These are phyloP conservation scores for Elmis aenea DNA, from an alignment of 2,888 invertebrate genomes.

Conservation along the genomic window DNA sequence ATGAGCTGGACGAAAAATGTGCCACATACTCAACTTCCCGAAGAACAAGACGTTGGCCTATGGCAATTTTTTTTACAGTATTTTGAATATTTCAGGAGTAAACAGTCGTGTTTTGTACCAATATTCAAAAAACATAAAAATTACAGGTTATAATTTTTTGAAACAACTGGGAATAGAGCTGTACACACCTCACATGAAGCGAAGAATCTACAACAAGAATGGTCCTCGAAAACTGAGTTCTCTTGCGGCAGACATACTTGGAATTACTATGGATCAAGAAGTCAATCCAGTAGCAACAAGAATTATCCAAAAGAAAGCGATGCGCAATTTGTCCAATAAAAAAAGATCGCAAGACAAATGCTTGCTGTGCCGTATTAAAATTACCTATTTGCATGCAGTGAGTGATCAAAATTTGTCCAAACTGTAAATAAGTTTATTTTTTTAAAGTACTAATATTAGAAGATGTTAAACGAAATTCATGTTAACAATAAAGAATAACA, in stretches of 20 bases:
- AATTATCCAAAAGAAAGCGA: too few species aligned
- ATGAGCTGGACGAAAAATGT: conserved; percentile 27
- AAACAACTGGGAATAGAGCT: not conserved
- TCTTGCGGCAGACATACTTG: not conserved
- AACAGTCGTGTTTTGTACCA: conserved; percentile 4
- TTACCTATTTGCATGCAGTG: not conserved
- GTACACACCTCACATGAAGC: not conserved
- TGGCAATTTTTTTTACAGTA: conserved; percentile 21
- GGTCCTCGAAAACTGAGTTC: not conserved
- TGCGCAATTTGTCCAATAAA: not conserved
- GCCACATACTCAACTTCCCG: conserved; percentile 23
- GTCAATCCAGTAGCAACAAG: not conserved
- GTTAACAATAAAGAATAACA: not conserved
- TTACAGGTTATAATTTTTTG: not conserved
- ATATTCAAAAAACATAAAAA: too few species aligned
- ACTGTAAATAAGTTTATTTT: not conserved
- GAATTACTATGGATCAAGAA: not conserved
- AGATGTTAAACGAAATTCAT: not conserved
- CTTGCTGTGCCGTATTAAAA: not conserved
- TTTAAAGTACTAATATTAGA: not conserved
- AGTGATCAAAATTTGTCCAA: not conserved
- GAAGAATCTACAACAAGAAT: not conserved
- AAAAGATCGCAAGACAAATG: not conserved
- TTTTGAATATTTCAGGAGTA: conserved; percentile 4
- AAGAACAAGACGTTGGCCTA: conserved; percentile 27